Conservation (phyloP, 2,113 vertebrate species). For the Rattus rattus region DNA sequence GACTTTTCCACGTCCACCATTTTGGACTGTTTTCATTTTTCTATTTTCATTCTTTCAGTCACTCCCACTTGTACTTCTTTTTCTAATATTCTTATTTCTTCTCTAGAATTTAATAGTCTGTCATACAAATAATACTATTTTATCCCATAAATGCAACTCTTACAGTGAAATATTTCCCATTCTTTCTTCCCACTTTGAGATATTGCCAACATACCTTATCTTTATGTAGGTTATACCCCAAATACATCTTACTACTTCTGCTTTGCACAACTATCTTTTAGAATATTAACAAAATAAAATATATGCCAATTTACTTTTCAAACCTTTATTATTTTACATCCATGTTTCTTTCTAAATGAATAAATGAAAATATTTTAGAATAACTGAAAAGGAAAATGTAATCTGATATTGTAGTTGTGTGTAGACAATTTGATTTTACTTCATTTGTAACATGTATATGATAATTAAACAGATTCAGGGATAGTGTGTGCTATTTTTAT, state of each 20-base stretch:
- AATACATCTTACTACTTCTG: neutral
- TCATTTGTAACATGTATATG: neutral
- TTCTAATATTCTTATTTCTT: neutral
- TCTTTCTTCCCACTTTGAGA: neutral
- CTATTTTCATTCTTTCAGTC: neutral
- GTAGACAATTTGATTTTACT: neutral
- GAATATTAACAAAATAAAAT: neutral
- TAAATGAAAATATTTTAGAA: neutral
- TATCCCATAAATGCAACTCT: neutral
- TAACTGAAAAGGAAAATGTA: neutral
- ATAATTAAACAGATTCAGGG: neutral
- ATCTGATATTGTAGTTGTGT: neutral
- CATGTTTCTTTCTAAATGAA: neutral
- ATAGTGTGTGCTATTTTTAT: neutral
- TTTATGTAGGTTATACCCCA: neutral
- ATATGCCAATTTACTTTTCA: neutral
- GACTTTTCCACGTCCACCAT: neutral
- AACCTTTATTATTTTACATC: neutral
- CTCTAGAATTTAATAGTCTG: neutral
- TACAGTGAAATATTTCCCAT: neutral
- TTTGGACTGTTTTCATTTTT: neutral
- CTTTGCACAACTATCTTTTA: neutral
- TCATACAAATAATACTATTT: neutral
- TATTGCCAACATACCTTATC: neutral
- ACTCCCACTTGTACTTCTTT: neutral